Evolutionary conservation across 1,140 invertebrate species (phyloP).

Genomic region (Scaptomyza graminum): DNA sequence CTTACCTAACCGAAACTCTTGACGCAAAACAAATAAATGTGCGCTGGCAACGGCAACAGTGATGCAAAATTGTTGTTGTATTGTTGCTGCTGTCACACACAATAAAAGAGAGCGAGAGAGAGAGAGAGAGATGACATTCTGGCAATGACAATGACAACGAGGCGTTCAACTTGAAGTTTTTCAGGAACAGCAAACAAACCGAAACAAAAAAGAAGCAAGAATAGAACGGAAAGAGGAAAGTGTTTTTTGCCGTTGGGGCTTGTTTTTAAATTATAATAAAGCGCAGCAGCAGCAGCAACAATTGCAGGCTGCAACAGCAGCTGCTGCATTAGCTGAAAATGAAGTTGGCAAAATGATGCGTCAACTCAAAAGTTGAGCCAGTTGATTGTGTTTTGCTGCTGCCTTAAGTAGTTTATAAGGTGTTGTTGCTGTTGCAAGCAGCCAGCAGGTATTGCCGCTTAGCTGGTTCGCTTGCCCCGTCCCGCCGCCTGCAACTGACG

Average conservation of each 20-base stretch:
- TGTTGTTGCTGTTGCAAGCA: slow-evolving; percentile 8
- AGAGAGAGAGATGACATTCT: no score
- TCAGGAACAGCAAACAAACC: slow-evolving; percentile 26
- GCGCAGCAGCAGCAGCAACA: slow-evolving; percentile 18
- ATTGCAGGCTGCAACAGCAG: slow-evolving; percentile 14
- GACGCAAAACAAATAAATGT: slow-evolving; percentile 76
- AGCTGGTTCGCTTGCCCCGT: slow-evolving; percentile 4
- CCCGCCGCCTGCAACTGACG: slow-evolving; percentile 31
- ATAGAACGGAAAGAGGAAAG: background rate
- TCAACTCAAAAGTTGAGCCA: slow-evolving; percentile 43
- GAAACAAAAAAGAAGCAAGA: background rate
- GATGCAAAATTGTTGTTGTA: background rate
- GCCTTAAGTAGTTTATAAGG: slow-evolving; percentile 13
- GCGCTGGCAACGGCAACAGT: slow-evolving; percentile 30
- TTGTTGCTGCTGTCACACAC: slow-evolving; percentile 52
- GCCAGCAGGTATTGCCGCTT: slow-evolving; percentile 25
- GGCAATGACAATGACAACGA: slow-evolving; percentile 68
- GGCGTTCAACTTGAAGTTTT: slow-evolving; percentile 72
- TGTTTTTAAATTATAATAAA: slow-evolving; percentile 71
- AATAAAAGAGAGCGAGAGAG: background rate
- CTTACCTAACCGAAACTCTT: slow-evolving; percentile 78
- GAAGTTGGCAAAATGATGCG: slow-evolving; percentile 58
- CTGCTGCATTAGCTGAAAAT: slow-evolving; percentile 62
- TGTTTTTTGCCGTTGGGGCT: background rate
- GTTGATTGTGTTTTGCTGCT: slow-evolving; percentile 18